Evolutionary conservation across 2,797 vertebrate species (phyloP).

Genomic region (Sylvia borin): DNA sequence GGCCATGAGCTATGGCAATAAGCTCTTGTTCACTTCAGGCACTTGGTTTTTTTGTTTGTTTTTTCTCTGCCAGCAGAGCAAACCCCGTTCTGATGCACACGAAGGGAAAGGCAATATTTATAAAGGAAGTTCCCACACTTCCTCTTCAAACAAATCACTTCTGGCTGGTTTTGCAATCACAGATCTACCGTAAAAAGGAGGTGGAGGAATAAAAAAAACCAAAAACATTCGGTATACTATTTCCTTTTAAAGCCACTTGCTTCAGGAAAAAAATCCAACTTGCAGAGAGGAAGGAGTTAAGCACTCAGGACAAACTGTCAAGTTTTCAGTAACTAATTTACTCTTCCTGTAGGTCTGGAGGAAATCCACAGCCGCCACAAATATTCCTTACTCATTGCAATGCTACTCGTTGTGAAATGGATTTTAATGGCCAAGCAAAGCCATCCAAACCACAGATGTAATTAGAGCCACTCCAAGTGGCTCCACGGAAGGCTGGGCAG

Average conservation of each 20-base stretch:
- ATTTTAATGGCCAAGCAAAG: conserved; percentile 57
- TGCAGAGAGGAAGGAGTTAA: conserved; percentile 54
- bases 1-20: not conserved
- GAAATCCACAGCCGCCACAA: conserved; percentile 68
- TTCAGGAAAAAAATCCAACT: not conserved
- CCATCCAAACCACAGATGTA: conserved; percentile 49
- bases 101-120: conserved; percentile 61
- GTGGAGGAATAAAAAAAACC: not conserved
- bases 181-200: not conserved
- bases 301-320: conserved; percentile 20
- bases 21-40: not conserved
- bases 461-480: conserved; percentile 32
- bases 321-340: conserved; percentile 69
- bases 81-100: not conserved
- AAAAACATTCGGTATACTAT: not conserved
- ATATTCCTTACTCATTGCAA: conserved; percentile 56
- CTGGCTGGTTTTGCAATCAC: conserved; percentile 47
- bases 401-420: conserved; percentile 53
- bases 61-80: not conserved
- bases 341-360: conserved; percentile 64
- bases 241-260: conserved; percentile 44
- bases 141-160: conserved; percentile 61
- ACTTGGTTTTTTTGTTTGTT: not conserved
- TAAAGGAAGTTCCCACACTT: conserved; percentile 67
- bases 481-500: not conserved